A percentile compares a stretch with the other conserved stretches of the same genome.
These are phyloP conservation scores for Papilio demoleus DNA, from an alignment of 2,888 invertebrate genomes.

Conservation along the genomic window DNA sequence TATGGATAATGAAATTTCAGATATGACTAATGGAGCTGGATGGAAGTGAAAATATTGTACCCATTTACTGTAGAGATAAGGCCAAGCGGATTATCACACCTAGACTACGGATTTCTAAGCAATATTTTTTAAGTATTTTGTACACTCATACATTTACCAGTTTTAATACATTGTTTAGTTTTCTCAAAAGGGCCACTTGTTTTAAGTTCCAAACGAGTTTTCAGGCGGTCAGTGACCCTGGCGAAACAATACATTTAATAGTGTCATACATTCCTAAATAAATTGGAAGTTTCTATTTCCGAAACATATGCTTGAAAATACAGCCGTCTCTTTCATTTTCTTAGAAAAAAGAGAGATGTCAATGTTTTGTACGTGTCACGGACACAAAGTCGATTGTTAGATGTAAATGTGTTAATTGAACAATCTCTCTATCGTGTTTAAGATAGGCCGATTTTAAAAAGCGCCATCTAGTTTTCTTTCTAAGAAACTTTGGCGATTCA, in stretches of 20 bases:
- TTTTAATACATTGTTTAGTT: no score
- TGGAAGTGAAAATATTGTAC: no score
- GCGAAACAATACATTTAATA: slow-evolving; percentile 10
- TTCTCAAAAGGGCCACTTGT: slow-evolving; percentile 20
- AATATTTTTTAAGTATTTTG: no score
- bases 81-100: no score
- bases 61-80: no score
- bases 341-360: neutral
- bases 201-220: slow-evolving; percentile 25
- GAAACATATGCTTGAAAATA: neutral
- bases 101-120: no score
- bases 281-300: neutral
- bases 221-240: slow-evolving; percentile 27
- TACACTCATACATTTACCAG: no score
- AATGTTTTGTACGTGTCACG: neutral
- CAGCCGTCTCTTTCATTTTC: neutral
- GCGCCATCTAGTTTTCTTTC: neutral
- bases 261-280: neutral
- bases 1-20: no score
- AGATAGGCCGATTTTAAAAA: neutral
- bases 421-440: no score
- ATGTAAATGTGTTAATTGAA: neutral
- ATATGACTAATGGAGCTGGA: no score
- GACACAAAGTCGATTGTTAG: no score
- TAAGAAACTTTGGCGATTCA: no score